phyloP scores from a whole-genome alignment of 2,797 vertebrate species.

The Eptatretus atami region DNA sequence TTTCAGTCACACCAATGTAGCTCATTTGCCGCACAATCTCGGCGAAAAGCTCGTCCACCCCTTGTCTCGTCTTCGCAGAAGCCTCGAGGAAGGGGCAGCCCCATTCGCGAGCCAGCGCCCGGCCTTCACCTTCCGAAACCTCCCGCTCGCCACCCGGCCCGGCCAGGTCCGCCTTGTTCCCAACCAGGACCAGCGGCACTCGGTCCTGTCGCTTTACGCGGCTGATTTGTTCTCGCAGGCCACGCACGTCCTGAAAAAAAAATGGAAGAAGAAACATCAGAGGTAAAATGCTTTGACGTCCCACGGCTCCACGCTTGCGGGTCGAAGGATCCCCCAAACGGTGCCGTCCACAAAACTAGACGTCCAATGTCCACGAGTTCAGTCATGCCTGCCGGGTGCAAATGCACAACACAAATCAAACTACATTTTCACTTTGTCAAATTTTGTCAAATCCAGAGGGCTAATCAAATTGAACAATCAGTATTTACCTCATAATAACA shows the following conservation, averaged over 20 bases:
- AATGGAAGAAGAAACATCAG: too few species aligned
- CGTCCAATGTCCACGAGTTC: too few species aligned
- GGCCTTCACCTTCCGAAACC: background rate
- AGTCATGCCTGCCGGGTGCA: too few species aligned
- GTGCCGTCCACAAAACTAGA: too few species aligned
- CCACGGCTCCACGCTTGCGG: too few species aligned
- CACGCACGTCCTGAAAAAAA: background rate
- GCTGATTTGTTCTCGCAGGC: slow-evolving; percentile 4
- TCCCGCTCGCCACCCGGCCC: background rate
- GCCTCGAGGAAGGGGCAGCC: slow-evolving; percentile 4
- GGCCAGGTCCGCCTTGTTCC: slow-evolving; percentile 2
- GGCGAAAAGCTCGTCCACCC: slow-evolving; percentile 3
- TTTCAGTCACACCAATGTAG: background rate
- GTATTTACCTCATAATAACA: too few species aligned
- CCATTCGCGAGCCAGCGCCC: slow-evolving; percentile 4
- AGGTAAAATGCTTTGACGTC: background rate
- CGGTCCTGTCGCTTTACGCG: slow-evolving; percentile 2
- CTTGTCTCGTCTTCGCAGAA: slow-evolving; percentile 2
- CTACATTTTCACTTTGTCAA: too few species aligned
- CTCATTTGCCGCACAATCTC: slow-evolving; percentile 3
- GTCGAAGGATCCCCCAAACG: too few species aligned
- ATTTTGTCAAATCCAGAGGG: too few species aligned
- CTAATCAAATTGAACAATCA: too few species aligned
- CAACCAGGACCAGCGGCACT: background rate
- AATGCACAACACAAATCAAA: too few species aligned